phyloP scores from a whole-genome alignment of 2,797 vertebrate genomes.

The Gallinago solitaria region DNA sequence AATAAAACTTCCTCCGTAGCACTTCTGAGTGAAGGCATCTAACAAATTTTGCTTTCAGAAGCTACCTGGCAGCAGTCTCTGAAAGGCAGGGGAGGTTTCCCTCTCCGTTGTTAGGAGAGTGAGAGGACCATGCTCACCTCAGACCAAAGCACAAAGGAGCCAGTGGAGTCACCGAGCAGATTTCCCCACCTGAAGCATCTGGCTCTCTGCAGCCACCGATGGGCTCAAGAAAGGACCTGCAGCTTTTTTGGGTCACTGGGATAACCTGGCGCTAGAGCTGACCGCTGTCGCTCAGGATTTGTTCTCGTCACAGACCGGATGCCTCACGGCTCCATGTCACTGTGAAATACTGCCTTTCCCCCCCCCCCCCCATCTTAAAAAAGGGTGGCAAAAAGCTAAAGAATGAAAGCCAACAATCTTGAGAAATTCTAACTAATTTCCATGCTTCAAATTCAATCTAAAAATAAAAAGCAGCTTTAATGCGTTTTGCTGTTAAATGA shows the following conservation, averaged over 20 bases:
- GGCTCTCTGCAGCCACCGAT: accelerated
- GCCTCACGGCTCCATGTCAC: background rate
- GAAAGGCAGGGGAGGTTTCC: background rate
- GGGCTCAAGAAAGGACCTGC: background rate
- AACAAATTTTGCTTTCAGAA: background rate
- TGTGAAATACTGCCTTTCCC: background rate
- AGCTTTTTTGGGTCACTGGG: background rate
- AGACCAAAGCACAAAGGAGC: accelerated
- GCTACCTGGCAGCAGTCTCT: background rate
- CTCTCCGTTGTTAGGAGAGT: background rate
- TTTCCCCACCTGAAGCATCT: background rate
- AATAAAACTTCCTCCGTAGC: slow-evolving; percentile 1
- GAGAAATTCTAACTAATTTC: slow-evolving; percentile 12
- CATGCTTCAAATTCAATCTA: background rate
- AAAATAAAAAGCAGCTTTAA: slow-evolving; percentile 22
- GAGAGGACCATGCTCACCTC: background rate
- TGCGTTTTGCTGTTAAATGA: background rate
- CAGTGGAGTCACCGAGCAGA: background rate
- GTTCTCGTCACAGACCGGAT: background rate
- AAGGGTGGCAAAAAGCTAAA: background rate
- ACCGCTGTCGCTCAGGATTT: background rate
- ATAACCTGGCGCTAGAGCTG: background rate
- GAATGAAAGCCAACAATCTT: background rate
- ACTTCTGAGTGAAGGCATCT: background rate
- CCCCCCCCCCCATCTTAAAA: background rate